Evolutionary conservation across 2,888 invertebrate species (phyloP), one percentile per base, ranked within the genome.

Genomic region (Gymnocheta viridis): DNA sequence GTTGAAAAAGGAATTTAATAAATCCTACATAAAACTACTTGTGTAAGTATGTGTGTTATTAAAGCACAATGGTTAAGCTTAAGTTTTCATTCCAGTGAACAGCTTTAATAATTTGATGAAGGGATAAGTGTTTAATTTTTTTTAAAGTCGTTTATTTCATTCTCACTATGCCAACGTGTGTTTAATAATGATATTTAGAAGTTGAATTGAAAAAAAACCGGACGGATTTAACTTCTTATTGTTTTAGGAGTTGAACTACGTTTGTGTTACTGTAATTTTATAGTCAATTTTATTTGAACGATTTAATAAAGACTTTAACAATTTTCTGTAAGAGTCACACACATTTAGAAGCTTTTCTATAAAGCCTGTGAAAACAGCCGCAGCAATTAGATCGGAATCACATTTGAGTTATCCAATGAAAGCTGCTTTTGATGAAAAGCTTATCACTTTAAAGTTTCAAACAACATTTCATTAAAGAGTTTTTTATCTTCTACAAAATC

Each of bases 191-290:
- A 22, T 32, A 41, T 49, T 51, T 9, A 47, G 51, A 9, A 51
- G 17, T 60, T 27, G 49, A 64, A 62, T 62, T 14, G 7, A 66
- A 83, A 78, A 47, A 47, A 41, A 49, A 82, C 47, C 82, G 83
- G 79, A 83, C 83, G 79, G 83, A 80, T 70, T 79, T 58, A 70
- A 70, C 9, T 5, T 49, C 58, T 69, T 74, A 69, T 83, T 69
- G 82, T 82, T 69, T 70, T 38, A 64, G 62, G 73, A 47, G 62
- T 69, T 73, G 67, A 62, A 74, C 78, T 78, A 62, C 41, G 27
- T 66, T 77, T n/a, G 24, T 47, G 54, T 38, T 35, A 10, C n/a
- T 32, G n/a, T 49, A 44, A 29, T 32, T 47, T 38, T 35, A 27
- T 17, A 7, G 27, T 27, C n/a, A 35, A 3, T 9, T 12, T 49